Base-by-base conservation (phyloP, 1,140 invertebrate species). In the Maconellicoccus hirsutus region DNA sequence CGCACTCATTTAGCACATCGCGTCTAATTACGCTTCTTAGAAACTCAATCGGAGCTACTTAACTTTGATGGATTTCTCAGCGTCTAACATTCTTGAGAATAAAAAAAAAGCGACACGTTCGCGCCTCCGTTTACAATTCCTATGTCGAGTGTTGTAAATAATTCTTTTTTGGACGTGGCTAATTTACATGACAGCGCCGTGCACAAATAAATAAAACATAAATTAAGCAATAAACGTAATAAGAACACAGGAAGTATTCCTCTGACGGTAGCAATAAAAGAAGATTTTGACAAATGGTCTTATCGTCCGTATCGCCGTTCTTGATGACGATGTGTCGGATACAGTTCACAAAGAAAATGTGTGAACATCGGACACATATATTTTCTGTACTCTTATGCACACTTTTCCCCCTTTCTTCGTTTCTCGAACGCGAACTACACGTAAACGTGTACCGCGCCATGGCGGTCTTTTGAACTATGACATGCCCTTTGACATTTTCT, bases 141-240 rank as follows among this genome's bases (percentile, higher is more conserved):
- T 33, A 33, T 33, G 4, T 33, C 29, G 29, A 33, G 42, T 52
- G 6, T 23, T 66, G 61, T 66, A 25, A 66, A 66, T 66, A 66
- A 66, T 66, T 66, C 25, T 25, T 26, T 25, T 66, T 23, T 19
- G 25, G 61, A 4, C 22, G 61, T 22, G 61, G 61, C 16, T 66
- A 66, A 66, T 66, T 66, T 66, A 66, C 61, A 66, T 66, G 25
- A 66, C 61, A 23, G 61, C 61, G 16, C n/a, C 12, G 3, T 22
- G 10, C 61, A 66, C 22, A 66, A 66, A 66, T 66, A 66, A 66
- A 26, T 66, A 66, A 66, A 66, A 66, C 61, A 66, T 66, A 66
- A 66, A 66, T 66, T 66, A 66, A 66, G 61, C 21, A 66, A 66
- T 25, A 4, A 23, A 52, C 42, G 12, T 19, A 19, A 52, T 52